Evolutionary conservation across 53 echinoderm and acorn worm species (phyloP), one percentile per base, ranked within the genome.

Genomic region (Antedon mediterranea): DNA sequence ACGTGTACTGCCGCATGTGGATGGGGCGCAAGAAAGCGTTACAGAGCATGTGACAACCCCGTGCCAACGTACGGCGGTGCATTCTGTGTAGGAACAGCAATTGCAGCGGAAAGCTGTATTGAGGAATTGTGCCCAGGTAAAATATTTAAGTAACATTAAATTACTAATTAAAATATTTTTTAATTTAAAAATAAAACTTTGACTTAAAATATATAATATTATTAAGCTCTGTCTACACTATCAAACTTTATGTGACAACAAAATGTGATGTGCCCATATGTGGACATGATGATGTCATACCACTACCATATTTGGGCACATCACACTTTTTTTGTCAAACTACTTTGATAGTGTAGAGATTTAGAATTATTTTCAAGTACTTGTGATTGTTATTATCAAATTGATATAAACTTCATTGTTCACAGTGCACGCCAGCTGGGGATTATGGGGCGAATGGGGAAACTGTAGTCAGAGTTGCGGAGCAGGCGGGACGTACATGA

Each of bases 391-490:
- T n/a, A n/a, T n/a, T n/a, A n/a, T n/a, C n/a, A 57, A 57, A 57
- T 30, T 31, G 73, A 73, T 29, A 4, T 4, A 31, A 32, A 30
- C 28, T 73, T 4, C n/a, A 73, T 73, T 31, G 2, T 13, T 28
- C 0, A 32, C 34, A 89, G 89, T 89, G 26, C 79, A 88, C 78
- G 91, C 83, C 20, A 72, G 75, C 28, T 91, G 91, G 91, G 86
- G 86, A 43, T 29, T 70, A 30, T 91, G 91, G 91, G 79, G 82
- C 31, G 32, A 77, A 26, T 91, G 88, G 88, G 43, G 81, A 5
- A 73, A 81, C 34, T 91, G 91, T 28, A 82, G 85, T 70, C 80
- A 85, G 28, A 43, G 86, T 34, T 91, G 91, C 32, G 88, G 91
- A 18, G 85, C 88, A 6, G 85, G 85, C 23, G 91, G 88, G 0